These are phyloP conservation scores for Bombus confusus DNA, from an alignment of 1,140 invertebrate genomes.

Conservation along the genomic window DNA sequence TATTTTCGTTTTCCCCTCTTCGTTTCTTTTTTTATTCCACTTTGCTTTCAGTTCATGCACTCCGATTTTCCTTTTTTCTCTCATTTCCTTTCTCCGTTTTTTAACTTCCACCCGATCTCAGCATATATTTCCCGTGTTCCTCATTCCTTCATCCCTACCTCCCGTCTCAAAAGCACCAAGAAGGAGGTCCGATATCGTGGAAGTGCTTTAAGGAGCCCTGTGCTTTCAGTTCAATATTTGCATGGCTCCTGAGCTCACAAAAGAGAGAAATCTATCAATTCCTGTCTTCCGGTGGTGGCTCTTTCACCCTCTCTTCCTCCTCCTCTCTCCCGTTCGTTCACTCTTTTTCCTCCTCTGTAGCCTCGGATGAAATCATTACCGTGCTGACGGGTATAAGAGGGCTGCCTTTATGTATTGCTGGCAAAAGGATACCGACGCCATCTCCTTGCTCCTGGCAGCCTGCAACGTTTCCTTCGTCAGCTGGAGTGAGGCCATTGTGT, in stretches of 20 bases:
- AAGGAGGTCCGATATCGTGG: constrained; percentile 54
- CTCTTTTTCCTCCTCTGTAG: constrained; percentile 29
- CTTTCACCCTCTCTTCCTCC: not conserved
- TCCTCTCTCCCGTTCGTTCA: not conserved
- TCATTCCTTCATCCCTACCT: not conserved
- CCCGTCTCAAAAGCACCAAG: constrained; percentile 7
- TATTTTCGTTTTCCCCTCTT: constrained; percentile 7
- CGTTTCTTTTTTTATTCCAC: not conserved
- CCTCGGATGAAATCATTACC: constrained; percentile 78
- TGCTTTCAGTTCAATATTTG: constrained; percentile 74
- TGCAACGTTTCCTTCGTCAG: constrained; percentile 26
- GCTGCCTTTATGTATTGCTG: constrained; percentile 64
- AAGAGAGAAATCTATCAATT: constrained; percentile 80
- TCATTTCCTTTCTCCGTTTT: constrained; percentile 19
- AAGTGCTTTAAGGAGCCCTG: constrained; percentile 70
- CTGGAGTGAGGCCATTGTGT: constrained; percentile 64
- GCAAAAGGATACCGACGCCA: constrained; percentile 50
- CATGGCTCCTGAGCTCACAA: constrained; percentile 69
- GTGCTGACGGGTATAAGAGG: constrained; percentile 62
- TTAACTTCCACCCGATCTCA: constrained; percentile 11
- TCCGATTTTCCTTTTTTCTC: not conserved
- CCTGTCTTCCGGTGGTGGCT: constrained; percentile 72
- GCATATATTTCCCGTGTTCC: not conserved
- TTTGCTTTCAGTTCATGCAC: not conserved
- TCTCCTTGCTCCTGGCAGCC: constrained; percentile 33